Base-by-base conservation (phyloP, 64 coral and sea anemone species). In the Trachythela sp. region DNA sequence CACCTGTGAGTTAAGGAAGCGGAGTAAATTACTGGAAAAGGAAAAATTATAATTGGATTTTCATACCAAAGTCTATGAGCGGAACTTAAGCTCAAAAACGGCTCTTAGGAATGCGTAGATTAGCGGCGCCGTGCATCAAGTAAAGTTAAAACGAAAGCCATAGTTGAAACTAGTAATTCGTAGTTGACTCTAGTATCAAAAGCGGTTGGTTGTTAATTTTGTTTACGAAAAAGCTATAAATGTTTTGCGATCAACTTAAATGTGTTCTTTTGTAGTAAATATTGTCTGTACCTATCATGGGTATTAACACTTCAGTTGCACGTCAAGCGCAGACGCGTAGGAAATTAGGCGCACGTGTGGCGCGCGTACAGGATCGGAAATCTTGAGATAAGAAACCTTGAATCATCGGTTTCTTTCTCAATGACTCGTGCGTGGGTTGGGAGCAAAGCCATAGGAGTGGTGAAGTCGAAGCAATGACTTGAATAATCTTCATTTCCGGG, bases 401-500 rank as follows among this genome's bases (percentile, higher is more conserved):
- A 27, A 64, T 64, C 26, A 20, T 27, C 24, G n/a, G n/a, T n/a
- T n/a, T n/a, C n/a, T n/a, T n/a, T n/a, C n/a, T n/a, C n/a, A n/a
- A n/a, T n/a, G 26, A 64, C 54, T 83, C 40, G 93, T 92, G 96
- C 96, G 96, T 99, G 96, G 93, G 93, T 83, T 70, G 42, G 40
- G 43, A 87, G 64, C 52, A 54, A 89, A 91, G 86, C 87, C 87
- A 92, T 89, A 85, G 90, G 86, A 90, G 89, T 93, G 94, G 93
- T 99, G 89, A 91, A 95, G 42, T 45, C 42, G 42, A 45, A 45
- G 42, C 42, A 45, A 89, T 95, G 88, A 91, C 88, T 86, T 92
- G 59, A 68, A 80, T 3, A 86, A 91, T 99, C 94, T 94, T 99
- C 96, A 99, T 99, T 99, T 99, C 96, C 96, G 96, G 96, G 94